Conservation (phyloP, 2,888 invertebrate genomes). For the Xestia sexstrigata region DNA sequence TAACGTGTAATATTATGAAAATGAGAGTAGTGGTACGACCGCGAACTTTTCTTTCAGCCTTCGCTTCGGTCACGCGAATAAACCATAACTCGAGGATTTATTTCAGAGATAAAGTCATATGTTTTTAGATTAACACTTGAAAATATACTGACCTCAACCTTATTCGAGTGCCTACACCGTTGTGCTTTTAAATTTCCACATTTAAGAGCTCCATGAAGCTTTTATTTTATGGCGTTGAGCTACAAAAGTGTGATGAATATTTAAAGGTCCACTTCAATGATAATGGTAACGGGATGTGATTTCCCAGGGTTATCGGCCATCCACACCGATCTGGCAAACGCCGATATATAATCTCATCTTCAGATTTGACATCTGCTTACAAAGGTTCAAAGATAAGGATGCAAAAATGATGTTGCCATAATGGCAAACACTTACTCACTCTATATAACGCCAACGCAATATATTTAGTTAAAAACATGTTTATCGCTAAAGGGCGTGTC, state of each 20-base stretch:
- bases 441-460: background rate
- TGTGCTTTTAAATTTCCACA: conserved; percentile 21
- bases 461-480: conserved; percentile 22
- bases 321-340: background rate
- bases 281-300: background rate
- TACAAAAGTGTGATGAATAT: conserved; percentile 27
- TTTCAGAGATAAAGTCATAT: conserved; percentile 62
- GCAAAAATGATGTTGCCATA: background rate
- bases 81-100: conserved; percentile 65
- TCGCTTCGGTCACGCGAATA: conserved; percentile 69
- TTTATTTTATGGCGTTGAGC: conserved; percentile 32
- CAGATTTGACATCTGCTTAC: background rate
- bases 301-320: background rate
- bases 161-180: conserved; percentile 8
- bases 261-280: background rate
- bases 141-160: conserved; percentile 58
- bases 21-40: conserved; percentile 48
- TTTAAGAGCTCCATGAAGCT: conserved; percentile 11
- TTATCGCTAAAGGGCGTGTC: conserved; percentile 44
- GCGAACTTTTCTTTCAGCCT: conserved; percentile 43
- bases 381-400: conserved; percentile 1
- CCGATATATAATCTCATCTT: too few relatives aligned
- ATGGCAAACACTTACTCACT: background rate
- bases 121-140: conserved; percentile 57
- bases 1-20: conserved; percentile 53